Evolutionary conservation across 2,888 invertebrate genomes (phyloP), one percentile per base, ranked within the genome.

Genomic region (Meghimatium bilineatum): DNA sequence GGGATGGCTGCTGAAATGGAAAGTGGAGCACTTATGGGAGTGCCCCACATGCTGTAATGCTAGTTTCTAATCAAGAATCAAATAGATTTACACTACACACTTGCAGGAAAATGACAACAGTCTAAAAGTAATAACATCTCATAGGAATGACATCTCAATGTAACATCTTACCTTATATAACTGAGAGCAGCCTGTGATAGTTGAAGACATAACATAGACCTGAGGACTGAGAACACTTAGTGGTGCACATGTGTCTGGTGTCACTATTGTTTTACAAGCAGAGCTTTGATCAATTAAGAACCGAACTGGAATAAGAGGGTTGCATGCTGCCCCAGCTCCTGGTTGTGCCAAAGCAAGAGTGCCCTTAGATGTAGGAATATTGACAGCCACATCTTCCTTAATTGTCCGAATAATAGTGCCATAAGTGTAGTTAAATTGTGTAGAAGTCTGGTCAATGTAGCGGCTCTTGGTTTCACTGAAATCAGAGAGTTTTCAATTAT

Each of bases 261-360:
- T 88, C 77, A 92, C 82, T 14, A 81, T 72, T 52, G 87, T 86
- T 12, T 87, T 86, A 85, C 93, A 93, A 36, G 87, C 79, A 26
- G 88, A 85, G 32, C 88, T 84, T 0, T 88, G 36, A 75, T 92
- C 89, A 10, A 82, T 83, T 49, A 92, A 88, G 84, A 89, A 93
- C 1, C 86, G 87, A 10, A 93, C 90, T 14, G 92, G 92, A 8
- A 90, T 88, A 0, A 90, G 88, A 8, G 84, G 83, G 2, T 90
- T 85, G 81, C 92, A 92, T 56, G 88, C 86, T 26, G 92, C 92
- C 26, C 87, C 84, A 20, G 90, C 80, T 1, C 87, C 86, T 8
- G 88, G 86, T 85, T 90, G 91, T 0, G 93, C 91, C 5, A 93
- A 87, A 8, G 91, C 85, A 1, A 93, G 88, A 20, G 86, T 81